These are phyloP conservation scores for Hormiphora californensis DNA, from an alignment of 37 sponge, comb jelly and placozoan species.

Conservation along the genomic window DNA sequence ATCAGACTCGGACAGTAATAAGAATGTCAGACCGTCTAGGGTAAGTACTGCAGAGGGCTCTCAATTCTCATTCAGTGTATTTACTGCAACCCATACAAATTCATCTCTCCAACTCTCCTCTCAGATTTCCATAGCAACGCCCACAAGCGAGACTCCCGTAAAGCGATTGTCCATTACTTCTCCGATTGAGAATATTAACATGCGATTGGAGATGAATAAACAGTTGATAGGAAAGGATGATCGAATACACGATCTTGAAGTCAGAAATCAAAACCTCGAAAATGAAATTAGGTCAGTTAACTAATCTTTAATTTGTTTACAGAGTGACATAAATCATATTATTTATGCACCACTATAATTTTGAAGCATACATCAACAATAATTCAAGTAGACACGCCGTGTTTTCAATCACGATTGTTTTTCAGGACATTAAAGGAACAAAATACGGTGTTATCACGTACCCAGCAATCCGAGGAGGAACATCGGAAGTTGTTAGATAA, in stretches of 20 bases:
- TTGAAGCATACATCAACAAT: too few species aligned
- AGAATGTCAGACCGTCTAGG: slow-evolving; percentile 19
- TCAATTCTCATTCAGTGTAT: background rate
- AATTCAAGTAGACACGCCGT: too few species aligned
- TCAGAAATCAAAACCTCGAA: slow-evolving; percentile 39
- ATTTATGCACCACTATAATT: too few species aligned
- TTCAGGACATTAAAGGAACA: slow-evolving; percentile 41
- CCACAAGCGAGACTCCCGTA: background rate
- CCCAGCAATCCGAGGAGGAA: slow-evolving; percentile 47
- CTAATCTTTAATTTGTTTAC: background rate
- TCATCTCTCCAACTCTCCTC: background rate
- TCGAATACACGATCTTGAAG: slow-evolving; percentile 41
- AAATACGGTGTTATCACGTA: background rate
- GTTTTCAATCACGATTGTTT: too few species aligned
- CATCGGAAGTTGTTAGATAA: slow-evolving; percentile 25
- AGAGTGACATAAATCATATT: too few species aligned
- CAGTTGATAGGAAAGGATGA: slow-evolving; percentile 37
- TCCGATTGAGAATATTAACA: slow-evolving; percentile 28
- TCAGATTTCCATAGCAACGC: slow-evolving; percentile 6
- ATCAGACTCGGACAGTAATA: background rate
- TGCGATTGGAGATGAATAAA: slow-evolving; percentile 42
- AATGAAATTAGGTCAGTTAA: slow-evolving; percentile 20
- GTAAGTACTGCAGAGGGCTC: background rate
- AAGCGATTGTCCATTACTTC: background rate
- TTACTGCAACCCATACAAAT: background rate